These are phyloP conservation scores for Drosophila putrida DNA, from an alignment of 2,888 invertebrate genomes.

Conservation along the genomic window DNA sequence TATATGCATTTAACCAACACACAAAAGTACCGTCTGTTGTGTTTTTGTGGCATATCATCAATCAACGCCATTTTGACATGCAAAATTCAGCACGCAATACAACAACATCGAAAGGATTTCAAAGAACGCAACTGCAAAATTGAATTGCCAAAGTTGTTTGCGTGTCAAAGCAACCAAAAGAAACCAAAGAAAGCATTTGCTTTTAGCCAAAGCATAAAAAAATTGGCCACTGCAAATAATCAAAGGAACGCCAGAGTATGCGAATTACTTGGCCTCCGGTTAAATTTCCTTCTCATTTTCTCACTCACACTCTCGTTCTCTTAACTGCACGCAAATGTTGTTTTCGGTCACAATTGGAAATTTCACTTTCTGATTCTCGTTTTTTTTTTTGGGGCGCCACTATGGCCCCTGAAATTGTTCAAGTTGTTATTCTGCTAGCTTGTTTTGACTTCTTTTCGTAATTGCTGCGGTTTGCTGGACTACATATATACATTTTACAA, in stretches of 20 bases:
- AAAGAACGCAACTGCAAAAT: slow-evolving; percentile 34
- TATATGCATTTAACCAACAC: slow-evolving; percentile 57
- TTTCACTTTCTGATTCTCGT: background rate
- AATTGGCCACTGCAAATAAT: slow-evolving; percentile 48
- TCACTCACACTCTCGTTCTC: background rate
- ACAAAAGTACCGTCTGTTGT: background rate
- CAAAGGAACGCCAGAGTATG: slow-evolving; percentile 42
- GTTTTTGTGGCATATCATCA: slow-evolving; percentile 51
- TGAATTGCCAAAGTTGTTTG: slow-evolving; percentile 46
- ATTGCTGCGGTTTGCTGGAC: slow-evolving; percentile 40
- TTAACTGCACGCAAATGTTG: slow-evolving; percentile 58
- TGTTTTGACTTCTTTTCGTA: slow-evolving; percentile 37
- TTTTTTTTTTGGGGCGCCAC: slow-evolving; percentile 42
- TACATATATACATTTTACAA: slow-evolving; percentile 12
- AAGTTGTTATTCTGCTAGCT: slow-evolving; percentile 42
- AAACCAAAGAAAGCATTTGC: background rate
- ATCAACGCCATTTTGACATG: slow-evolving; percentile 69
- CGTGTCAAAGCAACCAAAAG: slow-evolving; percentile 46
- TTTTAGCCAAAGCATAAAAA: slow-evolving; percentile 1
- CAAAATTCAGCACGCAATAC: slow-evolving; percentile 61
- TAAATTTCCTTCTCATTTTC: slow-evolving; percentile 8
- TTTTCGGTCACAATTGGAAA: slow-evolving; percentile 8
- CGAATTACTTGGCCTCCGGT: slow-evolving; percentile 33
- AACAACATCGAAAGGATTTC: slow-evolving; percentile 32
- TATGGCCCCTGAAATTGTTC: slow-evolving; percentile 36